Conservation (phyloP, 2,888 invertebrate genomes). For the Amiota communis region DNA sequence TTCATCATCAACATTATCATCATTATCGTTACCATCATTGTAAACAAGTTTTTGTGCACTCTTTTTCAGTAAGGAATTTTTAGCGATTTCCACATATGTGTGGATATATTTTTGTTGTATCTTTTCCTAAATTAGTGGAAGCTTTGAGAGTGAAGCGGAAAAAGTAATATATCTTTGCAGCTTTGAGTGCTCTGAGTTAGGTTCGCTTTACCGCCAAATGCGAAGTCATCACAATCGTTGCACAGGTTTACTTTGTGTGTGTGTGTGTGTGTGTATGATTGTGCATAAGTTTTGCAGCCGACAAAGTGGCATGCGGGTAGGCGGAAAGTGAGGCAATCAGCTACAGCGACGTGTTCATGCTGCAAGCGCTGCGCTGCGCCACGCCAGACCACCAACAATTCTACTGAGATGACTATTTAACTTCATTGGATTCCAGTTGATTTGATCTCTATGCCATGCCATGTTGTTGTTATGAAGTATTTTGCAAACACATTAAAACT, state of each 20-base stretch:
- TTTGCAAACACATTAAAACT: slow-evolving; percentile 6
- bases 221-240: slow-evolving; percentile 54
- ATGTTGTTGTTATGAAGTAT: neutral
- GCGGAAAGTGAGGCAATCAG: slow-evolving; percentile 43
- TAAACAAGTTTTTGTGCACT: slow-evolving; percentile 39
- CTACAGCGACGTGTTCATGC: slow-evolving; percentile 9
- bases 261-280: neutral
- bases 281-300: no score
- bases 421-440: slow-evolving; percentile 59
- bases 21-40: slow-evolving; percentile 37
- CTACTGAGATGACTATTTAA: slow-evolving; percentile 60
- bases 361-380: slow-evolving; percentile 52
- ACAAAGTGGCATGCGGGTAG: slow-evolving; percentile 55
- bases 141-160: neutral
- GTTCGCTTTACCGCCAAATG: slow-evolving; percentile 54
- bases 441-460: slow-evolving; percentile 54
- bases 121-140: neutral
- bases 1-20: slow-evolving; percentile 32
- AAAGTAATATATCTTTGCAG: slow-evolving; percentile 47
- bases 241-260: neutral
- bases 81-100: slow-evolving; percentile 56
- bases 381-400: slow-evolving; percentile 59
- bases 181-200: slow-evolving; percentile 23
- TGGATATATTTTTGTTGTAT: no score
- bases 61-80: slow-evolving; percentile 53